Evolutionary conservation across 2,797 vertebrate genomes (phyloP), one percentile per base, ranked within the genome.

Genomic region (Loris lydekkerianus): DNA sequence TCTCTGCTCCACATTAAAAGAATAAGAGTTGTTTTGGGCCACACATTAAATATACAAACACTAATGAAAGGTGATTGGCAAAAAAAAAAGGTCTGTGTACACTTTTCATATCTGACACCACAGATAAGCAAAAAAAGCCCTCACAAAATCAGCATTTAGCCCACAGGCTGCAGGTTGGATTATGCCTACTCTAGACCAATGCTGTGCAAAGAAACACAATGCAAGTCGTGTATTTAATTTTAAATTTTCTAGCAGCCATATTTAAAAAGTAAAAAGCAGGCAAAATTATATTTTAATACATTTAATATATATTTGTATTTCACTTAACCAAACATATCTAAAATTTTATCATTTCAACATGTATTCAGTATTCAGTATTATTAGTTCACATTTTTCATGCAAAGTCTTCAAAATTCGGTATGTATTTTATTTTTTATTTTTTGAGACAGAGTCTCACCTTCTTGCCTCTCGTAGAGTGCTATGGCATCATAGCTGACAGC

Each of bases 211-310:
- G 65, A 73, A 69, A 31, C n/a, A 83, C 0, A 82, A 63, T 25
- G 2, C 10, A 20, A 77, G 37, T 73, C 43, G 18, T 3, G 8
- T 6, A 77, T 37, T 58, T 34, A 53, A 69, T 17, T 70, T 82
- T 43, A 46, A 37, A 49, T 53, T 81, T 87, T 86, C 1, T 5
- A 53, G 13, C 37, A 72, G 61, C 8, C n/a, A 10, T 69, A n/a
- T 63, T 37, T 37, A 67, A 58, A 63, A 21, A 65, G 46, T 34
- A 49, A 69, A 70, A 85, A 63, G 69, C 31, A 53, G 14, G 27
- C 80, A 27, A 91, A 93, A 93, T 75, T 86, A 83, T 18, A 63
- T 75, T 53, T 40, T 90, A 90, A 43, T 76, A 40, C 40, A 56
- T 81, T 91, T 95, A 63, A 63, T 21, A 65, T 15, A 65, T 65